Base-by-base conservation (phyloP, 2,888 invertebrate genomes). In the Drosophila siamana region DNA sequence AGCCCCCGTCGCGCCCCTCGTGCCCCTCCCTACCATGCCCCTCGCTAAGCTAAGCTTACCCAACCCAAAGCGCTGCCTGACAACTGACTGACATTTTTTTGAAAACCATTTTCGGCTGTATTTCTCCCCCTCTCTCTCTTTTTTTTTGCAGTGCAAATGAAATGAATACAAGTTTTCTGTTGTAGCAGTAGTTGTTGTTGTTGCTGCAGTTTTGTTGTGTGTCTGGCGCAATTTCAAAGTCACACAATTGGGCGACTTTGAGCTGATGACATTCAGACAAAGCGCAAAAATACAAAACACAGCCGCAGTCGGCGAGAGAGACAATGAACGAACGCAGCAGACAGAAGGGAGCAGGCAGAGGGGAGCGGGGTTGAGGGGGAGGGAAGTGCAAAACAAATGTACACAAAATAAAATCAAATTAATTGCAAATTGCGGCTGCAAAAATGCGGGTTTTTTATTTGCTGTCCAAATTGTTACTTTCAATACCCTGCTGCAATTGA, bases 171-270 rank as follows among this genome's bases (percentile, higher is more conserved):
- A 55, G 54, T 43, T 62, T 55, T 15, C 28, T 65, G 59, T 43
- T 73, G 73, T 65, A 68, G 51, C 60, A 64, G 22, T 33, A 36
- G 62, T 61, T 51, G 50, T 61, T 67, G 71, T 57, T 80, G 77
- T 73, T 73, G 68, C 60, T 65, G 73, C 77, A 76, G 48, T 74
- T 66, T 76, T 60, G 50, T 43, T 43, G 51, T 78, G 26, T 74
- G 78, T 78, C 74, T 74, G 74, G 50, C 63, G 61, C 81, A 63
- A 81, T 68, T 78, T 74, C 82, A 81, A 85, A 85, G 82, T 80
- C 80, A 62, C 80, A 62, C 75, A 72, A 78, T 70, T 81, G 51
- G 41, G 44, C 57, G 70, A 80, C 83, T 83, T 83, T 80, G 83
- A 74, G 80, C 73, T 66, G 78, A 72, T 83, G 82, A 83, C 82